These are phyloP conservation scores for Gastrophryne carolinensis DNA, from an alignment of 2,797 vertebrate genomes.

Conservation along the genomic window DNA sequence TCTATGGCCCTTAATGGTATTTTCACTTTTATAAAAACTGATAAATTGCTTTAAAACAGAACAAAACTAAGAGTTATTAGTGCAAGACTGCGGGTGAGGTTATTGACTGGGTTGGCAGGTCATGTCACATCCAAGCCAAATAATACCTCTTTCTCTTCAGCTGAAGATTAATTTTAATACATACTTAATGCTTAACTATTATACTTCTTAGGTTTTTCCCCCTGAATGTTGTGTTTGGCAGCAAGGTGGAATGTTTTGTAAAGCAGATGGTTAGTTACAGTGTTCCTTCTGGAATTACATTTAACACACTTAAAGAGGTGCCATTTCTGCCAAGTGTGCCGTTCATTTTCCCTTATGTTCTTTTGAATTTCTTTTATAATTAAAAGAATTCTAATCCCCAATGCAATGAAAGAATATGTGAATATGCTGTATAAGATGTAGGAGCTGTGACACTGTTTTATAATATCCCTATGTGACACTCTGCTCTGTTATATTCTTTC, in stretches of 20 bases:
- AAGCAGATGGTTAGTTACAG: neutral
- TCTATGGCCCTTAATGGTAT: too few species aligned
- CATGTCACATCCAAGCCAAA: too few species aligned
- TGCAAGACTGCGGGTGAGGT: too few species aligned
- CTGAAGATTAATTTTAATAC: too few species aligned
- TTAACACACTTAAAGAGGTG: neutral
- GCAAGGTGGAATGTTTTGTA: neutral
- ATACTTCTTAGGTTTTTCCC: too few species aligned
- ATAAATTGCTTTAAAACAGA: too few species aligned
- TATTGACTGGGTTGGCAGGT: too few species aligned
- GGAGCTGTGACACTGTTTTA: neutral
- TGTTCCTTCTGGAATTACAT: neutral
- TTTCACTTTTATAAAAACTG: too few species aligned
- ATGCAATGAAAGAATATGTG: neutral
- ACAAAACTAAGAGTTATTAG: too few species aligned
- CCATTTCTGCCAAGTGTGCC: neutral
- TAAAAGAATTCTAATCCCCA: neutral
- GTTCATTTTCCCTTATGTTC: neutral
- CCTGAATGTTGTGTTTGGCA: neutral
- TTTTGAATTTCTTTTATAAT: conserved; percentile 8
- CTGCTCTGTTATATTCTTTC: neutral
- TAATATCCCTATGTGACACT: neutral
- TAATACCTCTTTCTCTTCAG: too few species aligned
- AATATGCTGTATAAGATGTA: neutral
- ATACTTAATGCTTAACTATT: too few species aligned